Evolutionary conservation across 1,140 invertebrate genomes (phyloP), one percentile per base, ranked within the genome.

Genomic region (Diachasmimorpha longicaudata): DNA sequence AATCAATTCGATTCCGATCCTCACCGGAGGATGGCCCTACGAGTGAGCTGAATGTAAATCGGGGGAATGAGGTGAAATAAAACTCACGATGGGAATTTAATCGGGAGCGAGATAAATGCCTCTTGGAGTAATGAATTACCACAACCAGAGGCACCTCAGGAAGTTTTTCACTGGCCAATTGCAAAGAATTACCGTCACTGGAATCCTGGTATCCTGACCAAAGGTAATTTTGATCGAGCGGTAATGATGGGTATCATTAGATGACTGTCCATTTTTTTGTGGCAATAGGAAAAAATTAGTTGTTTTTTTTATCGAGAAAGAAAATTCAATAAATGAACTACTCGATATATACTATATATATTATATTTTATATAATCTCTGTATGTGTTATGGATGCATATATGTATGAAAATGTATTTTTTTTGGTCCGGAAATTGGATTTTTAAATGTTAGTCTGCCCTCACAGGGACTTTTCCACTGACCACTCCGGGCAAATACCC

Each of bases 1-100:
- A 72, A 72, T 72, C 71, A 23, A 72, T 72, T 55, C 63, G 46
- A 72, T 72, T 63, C 39, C 31, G 19, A 72, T 42, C 55, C 71
- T 36, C 19, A 25, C 21, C 31, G 23, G n/a, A 58, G 52, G 23
- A 25, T 63, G 58, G 21, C 58, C 58, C 11, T 63, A 0, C 31
- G 70, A 39, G 42, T 39, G 71, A 36, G 37, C 55, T 52, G 44
- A 63, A 72, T 21, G 36, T 63, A 48, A 72, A 55, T n/a, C 19
- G 11, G 31, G 31, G 37, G 55, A 72, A 39, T 16, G 23, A 58
- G 52, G 25, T 16, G 48, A 58, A 72, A 72, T 58, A 72, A 55
- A 42, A 31, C 48, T 8, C 21, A 31, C 23, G 58, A 63, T 63
- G 23, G 23, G 42, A 46, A 70, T 70, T 70, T 70, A 70, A 70